Evolutionary conservation across 2,888 invertebrate genomes (phyloP).

Genomic region (Drosophila pseudotakahashii): DNA sequence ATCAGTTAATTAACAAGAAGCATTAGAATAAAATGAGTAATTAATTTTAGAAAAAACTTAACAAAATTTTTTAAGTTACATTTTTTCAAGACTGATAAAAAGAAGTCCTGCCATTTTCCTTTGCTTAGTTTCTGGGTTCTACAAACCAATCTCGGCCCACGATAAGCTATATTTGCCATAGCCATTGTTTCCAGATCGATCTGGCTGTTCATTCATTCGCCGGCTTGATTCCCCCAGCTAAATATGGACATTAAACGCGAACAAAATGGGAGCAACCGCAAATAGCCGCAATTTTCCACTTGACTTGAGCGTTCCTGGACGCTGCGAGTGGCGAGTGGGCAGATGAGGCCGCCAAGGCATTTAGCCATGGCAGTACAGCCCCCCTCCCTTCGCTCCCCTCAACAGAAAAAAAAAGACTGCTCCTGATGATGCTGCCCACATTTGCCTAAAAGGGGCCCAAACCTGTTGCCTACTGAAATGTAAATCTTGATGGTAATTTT

Average conservation of each 20-base stretch:
- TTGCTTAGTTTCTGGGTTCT: neutral
- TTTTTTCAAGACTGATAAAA: too few relatives aligned
- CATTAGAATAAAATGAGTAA: neutral
- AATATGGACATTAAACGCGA: conserved; percentile 76
- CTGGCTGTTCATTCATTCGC: conserved; percentile 43
- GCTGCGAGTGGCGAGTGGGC: conserved; percentile 62
- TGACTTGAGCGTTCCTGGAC: conserved; percentile 72
- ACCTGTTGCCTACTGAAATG: conserved; percentile 80
- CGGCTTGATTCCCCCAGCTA: conserved; percentile 52
- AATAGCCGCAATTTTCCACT: conserved; percentile 81
- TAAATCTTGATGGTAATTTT: conserved; percentile 82
- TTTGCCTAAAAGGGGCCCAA: conserved; percentile 73
- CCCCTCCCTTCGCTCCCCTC: neutral
- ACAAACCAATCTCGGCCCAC: conserved; percentile 17
- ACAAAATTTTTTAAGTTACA: neutral
- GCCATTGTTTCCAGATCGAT: conserved; percentile 46
- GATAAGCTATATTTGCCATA: conserved; percentile 40
- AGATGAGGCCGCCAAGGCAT: conserved; percentile 61
- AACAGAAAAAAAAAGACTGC: neutral
- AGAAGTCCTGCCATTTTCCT: neutral
- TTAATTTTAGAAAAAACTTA: neutral
- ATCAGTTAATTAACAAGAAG: neutral
- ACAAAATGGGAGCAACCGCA: conserved; percentile 74
- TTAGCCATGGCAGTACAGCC: conserved; percentile 41
- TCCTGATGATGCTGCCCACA: conserved; percentile 63